Evolutionary conservation across 2,113 vertebrate genomes (phyloP), one percentile per base, ranked within the genome.

Genomic region (Cettia cetti): DNA sequence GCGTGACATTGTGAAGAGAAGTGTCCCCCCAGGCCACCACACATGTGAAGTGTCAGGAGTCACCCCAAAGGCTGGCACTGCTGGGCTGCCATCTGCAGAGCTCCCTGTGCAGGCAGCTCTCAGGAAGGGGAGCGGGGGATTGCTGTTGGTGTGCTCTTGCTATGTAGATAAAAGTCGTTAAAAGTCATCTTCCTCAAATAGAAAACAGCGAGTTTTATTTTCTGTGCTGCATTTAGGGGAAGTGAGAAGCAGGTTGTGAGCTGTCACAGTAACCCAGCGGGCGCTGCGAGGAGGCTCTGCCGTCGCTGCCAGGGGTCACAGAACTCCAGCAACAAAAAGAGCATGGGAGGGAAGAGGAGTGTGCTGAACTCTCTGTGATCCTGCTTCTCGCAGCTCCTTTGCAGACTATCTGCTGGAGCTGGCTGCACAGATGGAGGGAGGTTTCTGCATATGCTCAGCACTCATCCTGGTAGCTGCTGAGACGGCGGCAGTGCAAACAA

Each of bases 361-460:
- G 30, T 1, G 12, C 35, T 81, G 47, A 70, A 52, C 89, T 78
- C 54, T 3, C 56, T 5, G 26, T 61, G 76, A 75, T 82, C 64
- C 74, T 1, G 1, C 11, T 84, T 78, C 72, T 86, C 37, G 0
- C 89, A 86, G 82, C 60, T 86, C 57, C 82, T 72, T 35, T 35
- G 30, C 83, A 79, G 85, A 65, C 61, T 89, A 5, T 50, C 59
- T 77, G 89, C 75, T 54, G 66, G 30, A 53, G 94, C 57, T 30
- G 70, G 59, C 65, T 89, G 89, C 95, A 95, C 94, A 97, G 95
- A 96, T 95, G 97, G 96, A 86, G 91, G 0, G 17, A 90, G 61
- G 61, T 37, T 19, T 82, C 65, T 86, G 27, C 94, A 92, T 96
- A 97, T 96, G 96, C 84, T 97, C 89, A 45, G 61, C 6, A 4